Conservation (phyloP, 2,797 vertebrate genomes). For the Acanthiza pusilla region DNA sequence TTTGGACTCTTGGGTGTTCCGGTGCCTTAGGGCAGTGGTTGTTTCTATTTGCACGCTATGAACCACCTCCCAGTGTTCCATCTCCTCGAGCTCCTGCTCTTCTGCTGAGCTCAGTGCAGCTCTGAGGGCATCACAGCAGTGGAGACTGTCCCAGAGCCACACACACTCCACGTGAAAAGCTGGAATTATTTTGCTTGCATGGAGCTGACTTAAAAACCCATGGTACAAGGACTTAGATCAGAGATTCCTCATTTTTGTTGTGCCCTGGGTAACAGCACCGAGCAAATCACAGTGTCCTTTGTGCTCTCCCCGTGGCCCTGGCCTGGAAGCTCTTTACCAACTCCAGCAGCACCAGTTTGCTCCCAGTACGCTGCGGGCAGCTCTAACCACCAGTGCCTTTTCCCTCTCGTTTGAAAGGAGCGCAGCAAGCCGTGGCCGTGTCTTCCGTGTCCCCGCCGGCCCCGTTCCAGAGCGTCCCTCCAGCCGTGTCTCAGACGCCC, state of each 20-base stretch:
- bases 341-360: background rate
- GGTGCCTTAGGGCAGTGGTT: background rate
- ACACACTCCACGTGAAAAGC: background rate
- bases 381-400: background rate
- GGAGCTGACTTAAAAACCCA: background rate
- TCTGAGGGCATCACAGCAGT: background rate
- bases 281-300: background rate
- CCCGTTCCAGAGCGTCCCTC: slow-evolving; percentile 84
- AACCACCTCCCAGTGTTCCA: background rate
- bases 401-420: slow-evolving; percentile 71
- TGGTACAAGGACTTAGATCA: background rate
- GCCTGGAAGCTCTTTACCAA: background rate
- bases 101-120: background rate
- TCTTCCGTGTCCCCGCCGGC: slow-evolving; percentile 83
- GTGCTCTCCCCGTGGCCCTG: background rate
- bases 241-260: background rate
- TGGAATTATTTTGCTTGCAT: background rate
- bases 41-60: background rate
- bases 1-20: background rate
- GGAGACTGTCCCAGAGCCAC: background rate
- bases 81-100: background rate
- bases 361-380: background rate
- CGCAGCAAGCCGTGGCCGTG: slow-evolving; percentile 82
- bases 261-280: background rate
- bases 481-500: slow-evolving; percentile 84